Evolutionary conservation across 2,797 vertebrate genomes (phyloP).

Genomic region (Anabas testudineus): DNA sequence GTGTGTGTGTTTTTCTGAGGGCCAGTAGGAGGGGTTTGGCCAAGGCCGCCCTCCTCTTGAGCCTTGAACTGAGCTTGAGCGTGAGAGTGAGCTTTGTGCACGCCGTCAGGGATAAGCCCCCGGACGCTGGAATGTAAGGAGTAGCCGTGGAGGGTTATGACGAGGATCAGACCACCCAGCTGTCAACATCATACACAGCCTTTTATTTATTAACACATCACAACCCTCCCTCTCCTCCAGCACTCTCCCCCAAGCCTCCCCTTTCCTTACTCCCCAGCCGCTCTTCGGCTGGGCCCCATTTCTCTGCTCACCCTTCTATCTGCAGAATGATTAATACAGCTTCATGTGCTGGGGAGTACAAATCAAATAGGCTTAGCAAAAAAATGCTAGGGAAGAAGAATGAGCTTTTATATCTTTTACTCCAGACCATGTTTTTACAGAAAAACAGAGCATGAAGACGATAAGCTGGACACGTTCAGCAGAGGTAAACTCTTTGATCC

Average conservation of each 20-base stretch:
- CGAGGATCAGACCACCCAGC: conserved; percentile 86
- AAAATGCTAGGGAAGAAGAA: conserved; percentile 43
- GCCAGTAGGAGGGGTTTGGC: conserved; percentile 62
- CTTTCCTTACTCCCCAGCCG: conserved; percentile 31
- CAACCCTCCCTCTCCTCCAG: conserved; percentile 36
- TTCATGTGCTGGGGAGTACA: conserved; percentile 49
- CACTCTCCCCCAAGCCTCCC: conserved; percentile 15
- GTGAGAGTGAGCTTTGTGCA: conserved; percentile 85
- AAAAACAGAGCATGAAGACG: conserved; percentile 28
- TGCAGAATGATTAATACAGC: conserved; percentile 59
- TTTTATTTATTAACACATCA: conserved; percentile 85
- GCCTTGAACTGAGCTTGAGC: conserved; percentile 72
- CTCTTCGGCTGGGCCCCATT: conserved; percentile 57
- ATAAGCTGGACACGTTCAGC: conserved; percentile 34
- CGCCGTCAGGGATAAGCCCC: conserved; percentile 82
- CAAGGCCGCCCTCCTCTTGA: conserved; percentile 76
- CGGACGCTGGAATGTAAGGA: conserved; percentile 86
- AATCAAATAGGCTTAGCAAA: conserved; percentile 44
- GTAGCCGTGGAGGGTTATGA: conserved; percentile 84
- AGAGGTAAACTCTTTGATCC: conserved; percentile 32
- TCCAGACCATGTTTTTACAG: conserved; percentile 21
- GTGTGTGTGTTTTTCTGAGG: conserved; percentile 44
- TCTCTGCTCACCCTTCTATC: conserved; percentile 49
- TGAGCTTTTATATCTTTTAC: conserved; percentile 32
- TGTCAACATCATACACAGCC: conserved; percentile 85